phyloP scores from a whole-genome alignment of 2,797 vertebrate species.

The Mormyrus hasselquistii region DNA sequence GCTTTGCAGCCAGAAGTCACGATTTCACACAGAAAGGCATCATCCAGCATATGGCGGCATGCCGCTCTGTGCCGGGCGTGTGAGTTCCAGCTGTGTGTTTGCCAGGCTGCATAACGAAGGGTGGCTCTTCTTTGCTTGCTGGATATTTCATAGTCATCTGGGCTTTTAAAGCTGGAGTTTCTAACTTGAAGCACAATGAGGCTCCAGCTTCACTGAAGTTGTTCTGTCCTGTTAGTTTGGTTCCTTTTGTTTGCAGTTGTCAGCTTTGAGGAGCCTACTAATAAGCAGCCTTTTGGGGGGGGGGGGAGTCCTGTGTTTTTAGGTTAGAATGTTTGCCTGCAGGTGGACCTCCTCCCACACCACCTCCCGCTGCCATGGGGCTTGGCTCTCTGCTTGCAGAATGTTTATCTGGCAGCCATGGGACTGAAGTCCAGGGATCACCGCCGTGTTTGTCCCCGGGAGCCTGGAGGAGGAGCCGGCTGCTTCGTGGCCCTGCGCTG shows the following conservation, averaged over 20 bases:
- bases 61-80: neutral
- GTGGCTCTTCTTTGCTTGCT: neutral
- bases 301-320: neutral
- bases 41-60: neutral
- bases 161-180: neutral
- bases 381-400: neutral
- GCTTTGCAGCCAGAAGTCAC: slow-evolving; percentile 15
- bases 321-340: neutral
- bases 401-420: slow-evolving; percentile 8
- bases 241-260: neutral
- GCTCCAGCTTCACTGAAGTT: neutral
- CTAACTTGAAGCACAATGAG: neutral
- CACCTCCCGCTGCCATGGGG: neutral
- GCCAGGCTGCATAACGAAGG: neutral
- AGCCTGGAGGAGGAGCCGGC: neutral
- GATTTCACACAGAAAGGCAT: slow-evolving; percentile 16
- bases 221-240: neutral
- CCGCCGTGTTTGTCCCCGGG: neutral
- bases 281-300: neutral
- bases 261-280: neutral
- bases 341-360: neutral
- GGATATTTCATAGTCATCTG: neutral
- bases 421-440: slow-evolving; percentile 6
- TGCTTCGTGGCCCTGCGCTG: neutral
- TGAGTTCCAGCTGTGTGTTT: neutral